These are phyloP conservation scores for Campoplex nolae DNA, from an alignment of 2,888 invertebrate species.

Conservation along the genomic window DNA sequence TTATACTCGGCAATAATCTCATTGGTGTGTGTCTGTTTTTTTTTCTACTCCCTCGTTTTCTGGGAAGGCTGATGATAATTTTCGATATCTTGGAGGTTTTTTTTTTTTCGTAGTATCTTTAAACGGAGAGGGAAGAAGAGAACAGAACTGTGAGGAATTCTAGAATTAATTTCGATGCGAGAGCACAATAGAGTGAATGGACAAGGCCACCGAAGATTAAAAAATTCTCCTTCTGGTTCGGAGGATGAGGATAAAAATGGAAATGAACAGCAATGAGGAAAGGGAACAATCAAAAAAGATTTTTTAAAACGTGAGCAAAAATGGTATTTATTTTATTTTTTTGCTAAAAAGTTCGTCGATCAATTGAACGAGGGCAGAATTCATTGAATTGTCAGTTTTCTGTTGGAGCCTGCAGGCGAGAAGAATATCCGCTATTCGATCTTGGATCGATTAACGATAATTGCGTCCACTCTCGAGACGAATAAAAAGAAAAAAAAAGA, in stretches of 20 bases:
- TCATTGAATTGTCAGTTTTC: too few species aligned
- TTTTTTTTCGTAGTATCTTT: not conserved
- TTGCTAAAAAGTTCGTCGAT: constrained; percentile 72
- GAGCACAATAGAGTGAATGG: constrained; percentile 50
- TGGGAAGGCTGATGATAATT: constrained; percentile 49
- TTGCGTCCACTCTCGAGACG: constrained; percentile 30
- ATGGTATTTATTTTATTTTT: constrained; percentile 70
- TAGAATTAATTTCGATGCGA: constrained; percentile 47
- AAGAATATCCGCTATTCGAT: not conserved
- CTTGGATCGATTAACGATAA: constrained; percentile 38
- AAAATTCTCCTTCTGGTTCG: constrained; percentile 28
- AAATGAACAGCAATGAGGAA: constrained; percentile 12
- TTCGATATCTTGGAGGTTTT: constrained; percentile 38
- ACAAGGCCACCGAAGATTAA: constrained; percentile 44
- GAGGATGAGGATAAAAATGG: constrained; percentile 51
- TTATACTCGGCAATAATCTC: constrained; percentile 52
- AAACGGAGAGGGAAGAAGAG: not conserved
- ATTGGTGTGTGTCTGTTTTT: not conserved
- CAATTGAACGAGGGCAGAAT: constrained; percentile 5
- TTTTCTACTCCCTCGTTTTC: constrained; percentile 42
- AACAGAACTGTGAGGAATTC: constrained; percentile 45
- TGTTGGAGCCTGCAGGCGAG: not conserved
- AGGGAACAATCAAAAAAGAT: constrained; percentile 55
- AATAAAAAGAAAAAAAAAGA: constrained; percentile 2
- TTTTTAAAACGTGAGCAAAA: constrained; percentile 62